A percentile compares a stretch with the other conserved stretches of the same genome.
These are phyloP conservation scores for Zaprionus africanus DNA, from an alignment of 1,140 invertebrate species.

Conservation along the genomic window DNA sequence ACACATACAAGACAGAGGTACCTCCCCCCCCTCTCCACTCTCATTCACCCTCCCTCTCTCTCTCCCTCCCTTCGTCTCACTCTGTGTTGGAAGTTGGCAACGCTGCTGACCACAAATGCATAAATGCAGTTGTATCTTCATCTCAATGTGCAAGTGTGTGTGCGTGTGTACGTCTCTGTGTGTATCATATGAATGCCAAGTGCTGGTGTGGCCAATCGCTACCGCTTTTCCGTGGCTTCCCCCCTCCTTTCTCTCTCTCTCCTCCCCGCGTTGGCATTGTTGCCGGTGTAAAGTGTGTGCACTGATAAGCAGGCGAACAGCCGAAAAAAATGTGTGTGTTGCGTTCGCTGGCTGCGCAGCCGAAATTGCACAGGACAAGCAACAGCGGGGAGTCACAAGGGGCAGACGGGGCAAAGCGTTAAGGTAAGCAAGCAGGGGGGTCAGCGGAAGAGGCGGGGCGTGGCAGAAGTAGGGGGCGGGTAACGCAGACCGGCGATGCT, in stretches of 20 bases:
- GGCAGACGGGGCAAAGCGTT: neutral
- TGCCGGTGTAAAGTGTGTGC: constrained; percentile 50
- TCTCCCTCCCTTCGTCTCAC: neutral
- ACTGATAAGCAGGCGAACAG: constrained; percentile 47
- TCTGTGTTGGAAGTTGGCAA: constrained; percentile 43
- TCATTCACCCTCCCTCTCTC: neutral
- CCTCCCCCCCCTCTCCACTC: neutral
- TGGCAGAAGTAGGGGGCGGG: neutral
- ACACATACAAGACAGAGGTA: constrained; percentile 7
- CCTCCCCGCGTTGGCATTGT: constrained; percentile 15
- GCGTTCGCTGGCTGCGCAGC: constrained; percentile 1
- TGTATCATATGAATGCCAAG: constrained; percentile 46
- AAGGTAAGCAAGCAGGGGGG: neutral
- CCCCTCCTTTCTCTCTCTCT: neutral
- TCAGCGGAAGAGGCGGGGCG: neutral
- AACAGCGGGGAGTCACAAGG: neutral
- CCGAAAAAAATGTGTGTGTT: constrained; percentile 37
- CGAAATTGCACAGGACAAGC: constrained; percentile 12
- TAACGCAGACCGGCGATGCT: constrained; percentile 12
- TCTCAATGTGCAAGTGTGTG: constrained; percentile 2
- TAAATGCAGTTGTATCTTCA: constrained; percentile 46
- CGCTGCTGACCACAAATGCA: constrained; percentile 52
- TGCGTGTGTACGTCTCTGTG: constrained; percentile 16
- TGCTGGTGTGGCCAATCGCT: constrained; percentile 40
- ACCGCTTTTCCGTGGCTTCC: constrained; percentile 4